phyloP scores from a whole-genome alignment of 2,888 invertebrate genomes.

The Urechis unicinctus region DNA sequence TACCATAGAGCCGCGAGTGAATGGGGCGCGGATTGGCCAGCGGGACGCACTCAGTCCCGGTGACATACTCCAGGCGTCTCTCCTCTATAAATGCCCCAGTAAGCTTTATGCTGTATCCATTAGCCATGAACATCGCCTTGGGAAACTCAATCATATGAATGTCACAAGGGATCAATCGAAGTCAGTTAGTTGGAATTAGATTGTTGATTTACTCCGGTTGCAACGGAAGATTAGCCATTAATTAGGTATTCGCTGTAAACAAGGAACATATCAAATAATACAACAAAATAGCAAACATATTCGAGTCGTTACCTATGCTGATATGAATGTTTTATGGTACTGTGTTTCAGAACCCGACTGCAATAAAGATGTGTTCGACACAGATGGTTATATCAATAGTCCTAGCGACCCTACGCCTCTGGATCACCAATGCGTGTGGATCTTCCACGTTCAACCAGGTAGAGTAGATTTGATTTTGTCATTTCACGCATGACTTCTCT shows the following conservation, averaged over 20 bases:
- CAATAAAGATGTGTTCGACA: conserved; percentile 9
- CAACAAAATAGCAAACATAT: too few relatives aligned
- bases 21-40: conserved; percentile 15
- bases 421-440: conserved; percentile 16
- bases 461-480: too few relatives aligned
- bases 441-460: conserved; percentile 16
- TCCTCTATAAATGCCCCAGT: conserved; percentile 23
- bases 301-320: too few relatives aligned
- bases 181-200: too few relatives aligned
- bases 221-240: too few relatives aligned
- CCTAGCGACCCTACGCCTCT: conserved; percentile 16
- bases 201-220: too few relatives aligned
- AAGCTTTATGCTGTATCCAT: background rate
- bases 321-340: background rate
- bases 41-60: conserved; percentile 17
- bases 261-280: too few relatives aligned
- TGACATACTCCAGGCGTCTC: conserved; percentile 18
- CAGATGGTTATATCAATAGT: conserved; percentile 10
- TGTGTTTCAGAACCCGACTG: conserved; percentile 12
- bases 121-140: background rate
- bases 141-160: too few relatives aligned
- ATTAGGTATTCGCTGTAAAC: too few relatives aligned
- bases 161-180: too few relatives aligned
- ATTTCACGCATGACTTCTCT: too few relatives aligned
- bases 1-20: conserved; percentile 12